Conservation (phyloP, 2,888 invertebrate genomes). For the Nomada goodeniana region DNA sequence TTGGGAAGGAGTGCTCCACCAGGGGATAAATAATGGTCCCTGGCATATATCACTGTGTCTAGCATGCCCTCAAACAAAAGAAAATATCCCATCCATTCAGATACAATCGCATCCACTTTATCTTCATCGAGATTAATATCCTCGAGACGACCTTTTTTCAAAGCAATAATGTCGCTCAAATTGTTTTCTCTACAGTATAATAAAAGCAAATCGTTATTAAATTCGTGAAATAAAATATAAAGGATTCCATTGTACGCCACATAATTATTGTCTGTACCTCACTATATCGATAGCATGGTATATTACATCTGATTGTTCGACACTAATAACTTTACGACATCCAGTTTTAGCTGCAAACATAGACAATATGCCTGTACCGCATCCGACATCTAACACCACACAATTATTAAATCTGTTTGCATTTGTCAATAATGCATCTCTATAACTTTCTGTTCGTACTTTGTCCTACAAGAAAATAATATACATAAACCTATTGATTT, state of each 20-base stretch:
- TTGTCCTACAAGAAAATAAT: slow-evolving; percentile 86
- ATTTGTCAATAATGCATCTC: slow-evolving; percentile 93
- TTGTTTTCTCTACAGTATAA: slow-evolving; percentile 89
- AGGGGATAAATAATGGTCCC: slow-evolving; percentile 91
- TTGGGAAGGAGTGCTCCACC: slow-evolving; percentile 94
- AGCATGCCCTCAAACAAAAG: slow-evolving; percentile 98
- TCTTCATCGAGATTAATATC: slow-evolving; percentile 90
- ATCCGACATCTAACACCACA: slow-evolving; percentile 97
- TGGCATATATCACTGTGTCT: slow-evolving; percentile 95
- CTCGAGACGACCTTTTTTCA: slow-evolving; percentile 95
- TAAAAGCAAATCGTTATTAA: slow-evolving; percentile 26
- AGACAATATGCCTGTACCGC: slow-evolving; percentile 98
- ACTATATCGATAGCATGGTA: slow-evolving; percentile 98
- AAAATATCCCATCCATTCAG: slow-evolving; percentile 99
- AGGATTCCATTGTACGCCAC: no score
- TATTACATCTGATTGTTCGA: slow-evolving; percentile 98
- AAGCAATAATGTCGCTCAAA: slow-evolving; percentile 89
- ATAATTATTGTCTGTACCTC: slow-evolving; percentile 85
- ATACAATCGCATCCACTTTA: slow-evolving; percentile 96
- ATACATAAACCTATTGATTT: slow-evolving; percentile 25
- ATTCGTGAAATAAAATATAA: neutral
- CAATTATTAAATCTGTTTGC: slow-evolving; percentile 89
- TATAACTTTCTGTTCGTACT: slow-evolving; percentile 94
- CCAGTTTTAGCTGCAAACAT: slow-evolving; percentile 99
- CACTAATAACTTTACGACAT: slow-evolving; percentile 94